A percentile compares a stretch with the other conserved stretches of the same genome.
phyloP scores from a whole-genome alignment of 2,888 invertebrate genomes.

The Lordiphosa fenestrarum region DNA sequence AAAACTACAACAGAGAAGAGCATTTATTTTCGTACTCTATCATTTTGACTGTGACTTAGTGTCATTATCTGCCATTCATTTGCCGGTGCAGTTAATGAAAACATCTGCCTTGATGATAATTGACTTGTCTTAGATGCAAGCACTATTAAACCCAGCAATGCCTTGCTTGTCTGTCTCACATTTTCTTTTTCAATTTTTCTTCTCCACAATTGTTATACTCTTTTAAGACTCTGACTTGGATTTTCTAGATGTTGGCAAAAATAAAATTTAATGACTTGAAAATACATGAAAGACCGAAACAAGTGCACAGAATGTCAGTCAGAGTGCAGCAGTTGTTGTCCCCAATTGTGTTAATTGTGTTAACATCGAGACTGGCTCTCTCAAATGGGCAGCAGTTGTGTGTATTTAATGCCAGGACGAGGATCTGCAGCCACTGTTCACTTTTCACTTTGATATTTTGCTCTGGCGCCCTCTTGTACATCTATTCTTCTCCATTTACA shows the following conservation, averaged over 20 bases:
- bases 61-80: no score
- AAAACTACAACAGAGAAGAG: no score
- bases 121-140: no score
- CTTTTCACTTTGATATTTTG: constrained; percentile 1
- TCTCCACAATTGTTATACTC: neutral
- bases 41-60: no score
- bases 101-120: no score
- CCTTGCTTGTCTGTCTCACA: no score
- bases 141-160: no score
- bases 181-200: no score
- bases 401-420: neutral
- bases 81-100: no score
- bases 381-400: constrained; percentile 1
- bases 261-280: constrained; percentile 41
- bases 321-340: constrained; percentile 36
- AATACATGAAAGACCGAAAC: constrained; percentile 50
- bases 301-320: constrained; percentile 64
- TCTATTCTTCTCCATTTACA: constrained; percentile 32
- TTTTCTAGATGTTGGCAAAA: neutral
- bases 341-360: constrained; percentile 48
- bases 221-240: constrained; percentile 11
- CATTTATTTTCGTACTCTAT: no score
- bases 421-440: constrained; percentile 3
- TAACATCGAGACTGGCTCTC: constrained; percentile 42
- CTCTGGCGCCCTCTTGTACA: constrained; percentile 34